Percentiles rank a stretch among this genome's conserved stretches.
phyloP scores from a whole-genome alignment of 35 echinoderm and acorn worm species.

The Ptychodera flava region DNA sequence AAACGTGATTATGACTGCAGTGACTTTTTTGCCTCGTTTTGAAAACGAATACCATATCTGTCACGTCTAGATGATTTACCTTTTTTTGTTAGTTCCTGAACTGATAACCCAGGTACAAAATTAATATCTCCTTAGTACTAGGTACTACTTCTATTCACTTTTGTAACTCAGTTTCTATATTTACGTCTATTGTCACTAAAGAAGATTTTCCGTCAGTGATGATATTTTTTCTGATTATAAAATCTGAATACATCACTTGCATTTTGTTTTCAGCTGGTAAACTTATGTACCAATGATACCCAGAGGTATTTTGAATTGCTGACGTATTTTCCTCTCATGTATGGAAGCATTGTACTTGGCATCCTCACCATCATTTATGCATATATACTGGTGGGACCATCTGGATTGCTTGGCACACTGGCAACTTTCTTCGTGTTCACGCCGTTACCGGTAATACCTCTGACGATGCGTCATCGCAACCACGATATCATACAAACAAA shows the following conservation, averaged over 20 bases:
- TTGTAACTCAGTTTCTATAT: background rate
- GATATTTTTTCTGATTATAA: slow-evolving; percentile 8
- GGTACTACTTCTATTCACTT: background rate
- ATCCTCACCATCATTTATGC: slow-evolving; percentile 40
- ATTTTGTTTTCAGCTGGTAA: slow-evolving; percentile 41
- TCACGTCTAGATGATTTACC: too few relatives aligned
- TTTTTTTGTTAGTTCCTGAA: too few relatives aligned
- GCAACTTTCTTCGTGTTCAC: slow-evolving; percentile 73
- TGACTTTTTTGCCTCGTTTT: too few relatives aligned
- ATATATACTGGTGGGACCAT: slow-evolving; percentile 50
- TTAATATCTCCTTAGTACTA: background rate
- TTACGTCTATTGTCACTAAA: background rate
- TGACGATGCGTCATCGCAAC: background rate
- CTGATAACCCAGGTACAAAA: too few relatives aligned
- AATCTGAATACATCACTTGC: background rate
- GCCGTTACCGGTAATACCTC: slow-evolving; percentile 55
- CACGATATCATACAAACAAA: background rate
- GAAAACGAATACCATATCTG: too few relatives aligned
- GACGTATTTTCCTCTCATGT: slow-evolving; percentile 19
- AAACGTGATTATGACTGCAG: too few relatives aligned
- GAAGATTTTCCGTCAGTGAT: background rate
- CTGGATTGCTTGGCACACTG: slow-evolving; percentile 54
- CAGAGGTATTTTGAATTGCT: slow-evolving; percentile 51
- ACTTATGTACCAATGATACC: slow-evolving; percentile 62
- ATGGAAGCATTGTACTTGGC: slow-evolving; percentile 49